These are phyloP conservation scores for Megastigmus dorsalis DNA, from an alignment of 2,888 invertebrate species.

Conservation along the genomic window DNA sequence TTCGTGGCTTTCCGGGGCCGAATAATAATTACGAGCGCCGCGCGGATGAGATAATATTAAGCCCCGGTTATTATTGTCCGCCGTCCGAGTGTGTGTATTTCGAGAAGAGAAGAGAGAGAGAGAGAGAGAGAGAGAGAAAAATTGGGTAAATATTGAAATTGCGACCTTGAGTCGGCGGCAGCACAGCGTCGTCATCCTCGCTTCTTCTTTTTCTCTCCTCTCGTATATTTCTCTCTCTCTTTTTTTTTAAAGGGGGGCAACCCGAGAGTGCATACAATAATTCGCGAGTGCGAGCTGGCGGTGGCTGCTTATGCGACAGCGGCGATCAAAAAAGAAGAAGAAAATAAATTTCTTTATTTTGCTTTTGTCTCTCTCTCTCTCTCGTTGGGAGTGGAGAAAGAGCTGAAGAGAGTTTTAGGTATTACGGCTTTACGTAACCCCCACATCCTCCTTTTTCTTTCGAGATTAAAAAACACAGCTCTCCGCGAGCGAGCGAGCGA, in stretches of 20 bases:
- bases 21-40: no score
- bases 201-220: not conserved
- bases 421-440: not conserved
- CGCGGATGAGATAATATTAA: not conserved
- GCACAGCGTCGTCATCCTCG: not conserved
- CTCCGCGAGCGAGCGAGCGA: no score
- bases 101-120: no score
- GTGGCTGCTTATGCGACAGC: not conserved
- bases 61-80: not conserved
- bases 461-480: no score
- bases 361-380: not conserved
- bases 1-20: not conserved
- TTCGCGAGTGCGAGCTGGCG: not conserved
- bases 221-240: not conserved
- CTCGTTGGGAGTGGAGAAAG: not conserved
- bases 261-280: not conserved
- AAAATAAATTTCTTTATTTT: no score
- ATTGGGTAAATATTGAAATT: not conserved
- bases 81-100: no score
- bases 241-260: not conserved
- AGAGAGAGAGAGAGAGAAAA: no score
- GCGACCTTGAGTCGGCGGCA: not conserved
- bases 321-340: no score
- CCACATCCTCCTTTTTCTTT: conserved; percentile 5
- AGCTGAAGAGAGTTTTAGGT: no score